Percentiles rank a stretch among this genome's conserved stretches.
These are phyloP conservation scores for Tetramorium parvispinum DNA, from an alignment of 1,140 invertebrate genomes.

Conservation along the genomic window DNA sequence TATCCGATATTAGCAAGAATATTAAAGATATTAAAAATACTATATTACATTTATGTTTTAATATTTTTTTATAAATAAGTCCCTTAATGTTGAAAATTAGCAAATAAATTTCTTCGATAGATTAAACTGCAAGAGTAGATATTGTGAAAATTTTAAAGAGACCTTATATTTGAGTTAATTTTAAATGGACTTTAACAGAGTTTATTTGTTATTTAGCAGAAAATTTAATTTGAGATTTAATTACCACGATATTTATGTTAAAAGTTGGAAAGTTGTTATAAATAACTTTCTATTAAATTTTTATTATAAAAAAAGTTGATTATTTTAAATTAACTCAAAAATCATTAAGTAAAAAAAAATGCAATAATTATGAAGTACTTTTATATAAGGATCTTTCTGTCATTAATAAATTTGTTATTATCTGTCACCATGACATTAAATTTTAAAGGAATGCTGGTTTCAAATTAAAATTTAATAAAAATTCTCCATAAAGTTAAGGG, in stretches of 20 bases:
- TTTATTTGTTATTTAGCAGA: conserved; percentile 26
- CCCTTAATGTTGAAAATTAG: neutral
- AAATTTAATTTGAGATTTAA: conserved; percentile 39
- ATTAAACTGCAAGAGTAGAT: neutral
- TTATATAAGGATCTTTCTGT: neutral
- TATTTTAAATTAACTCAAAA: neutral
- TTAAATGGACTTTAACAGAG: neutral
- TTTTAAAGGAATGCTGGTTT: neutral
- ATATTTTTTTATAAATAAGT: neutral
- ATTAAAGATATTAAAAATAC: conserved; percentile 16
- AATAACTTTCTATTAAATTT: conserved; percentile 50
- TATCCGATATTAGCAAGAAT: neutral
- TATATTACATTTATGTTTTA: neutral
- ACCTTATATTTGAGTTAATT: conserved; percentile 20
- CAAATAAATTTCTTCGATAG: neutral
- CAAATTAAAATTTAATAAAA: neutral
- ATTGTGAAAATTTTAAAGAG: neutral
- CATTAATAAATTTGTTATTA: neutral
- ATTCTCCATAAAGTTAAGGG: neutral
- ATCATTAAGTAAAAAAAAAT: neutral
- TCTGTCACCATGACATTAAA: neutral
- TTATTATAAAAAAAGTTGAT: conserved; percentile 11
- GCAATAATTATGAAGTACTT: neutral
- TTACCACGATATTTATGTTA: conserved; percentile 16
- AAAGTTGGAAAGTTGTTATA: conserved; percentile 40